Conservation (phyloP, 1,140 invertebrate genomes). For the Orchestia grillus region DNA sequence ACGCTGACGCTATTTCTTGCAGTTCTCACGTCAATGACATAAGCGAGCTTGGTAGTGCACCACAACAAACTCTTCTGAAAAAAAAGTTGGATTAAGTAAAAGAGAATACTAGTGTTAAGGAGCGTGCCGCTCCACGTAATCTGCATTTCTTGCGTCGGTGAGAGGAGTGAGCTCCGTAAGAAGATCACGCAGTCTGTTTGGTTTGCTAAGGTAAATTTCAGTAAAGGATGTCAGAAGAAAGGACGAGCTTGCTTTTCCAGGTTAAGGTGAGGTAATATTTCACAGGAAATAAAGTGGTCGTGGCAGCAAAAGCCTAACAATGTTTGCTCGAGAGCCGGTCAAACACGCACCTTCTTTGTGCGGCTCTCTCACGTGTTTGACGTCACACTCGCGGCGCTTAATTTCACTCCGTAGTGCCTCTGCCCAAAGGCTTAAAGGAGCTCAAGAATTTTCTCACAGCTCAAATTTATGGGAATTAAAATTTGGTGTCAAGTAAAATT, state of each 20-base stretch:
- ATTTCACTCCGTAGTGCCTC: neutral
- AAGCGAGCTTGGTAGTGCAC: neutral
- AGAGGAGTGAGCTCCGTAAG: neutral
- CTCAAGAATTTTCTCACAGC: neutral
- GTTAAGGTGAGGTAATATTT: constrained; percentile 27
- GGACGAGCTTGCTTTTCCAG: neutral
- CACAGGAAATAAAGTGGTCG: neutral
- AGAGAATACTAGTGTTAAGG: neutral
- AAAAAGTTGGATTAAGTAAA: neutral
- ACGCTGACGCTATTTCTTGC: neutral
- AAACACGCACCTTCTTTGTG: constrained; percentile 1
- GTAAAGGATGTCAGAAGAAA: neutral
- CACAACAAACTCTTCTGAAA: neutral
- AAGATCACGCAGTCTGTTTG: neutral
- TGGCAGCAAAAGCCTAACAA: constrained; percentile 42
- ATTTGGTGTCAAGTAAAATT: neutral
- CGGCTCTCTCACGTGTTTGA: neutral
- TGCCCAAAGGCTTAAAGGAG: neutral
- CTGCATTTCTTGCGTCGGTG: neutral
- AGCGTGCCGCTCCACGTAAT: neutral
- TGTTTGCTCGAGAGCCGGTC: constrained; percentile 33
- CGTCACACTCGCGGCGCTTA: constrained; percentile 1
- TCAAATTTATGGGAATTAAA: neutral
- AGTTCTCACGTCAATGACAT: neutral
- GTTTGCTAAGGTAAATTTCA: constrained; percentile 13